phyloP scores from a whole-genome alignment of 1,140 invertebrate genomes.

The Philaenus spumarius region DNA sequence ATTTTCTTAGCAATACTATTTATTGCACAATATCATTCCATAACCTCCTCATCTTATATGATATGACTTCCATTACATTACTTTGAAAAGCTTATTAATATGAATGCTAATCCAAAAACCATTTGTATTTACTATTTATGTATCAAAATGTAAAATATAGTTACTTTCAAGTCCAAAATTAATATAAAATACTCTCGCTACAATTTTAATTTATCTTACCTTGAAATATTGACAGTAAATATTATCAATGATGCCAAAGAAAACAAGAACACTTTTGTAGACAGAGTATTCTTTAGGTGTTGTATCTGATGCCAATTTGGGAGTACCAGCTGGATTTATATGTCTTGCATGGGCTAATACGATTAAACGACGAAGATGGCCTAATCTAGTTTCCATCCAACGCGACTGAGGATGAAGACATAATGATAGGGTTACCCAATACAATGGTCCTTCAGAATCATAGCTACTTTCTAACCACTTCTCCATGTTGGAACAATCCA shows the following conservation, averaged over 20 bases:
- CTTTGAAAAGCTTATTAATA: too few species aligned
- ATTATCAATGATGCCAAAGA: conserved; percentile 72
- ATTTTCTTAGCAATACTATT: too few species aligned
- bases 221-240: conserved; percentile 71
- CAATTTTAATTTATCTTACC: conserved; percentile 39
- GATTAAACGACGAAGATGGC: conserved; percentile 70
- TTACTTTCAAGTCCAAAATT: too few species aligned
- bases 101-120: too few species aligned
- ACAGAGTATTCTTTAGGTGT: conserved; percentile 62
- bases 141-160: too few species aligned
- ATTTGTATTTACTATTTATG: too few species aligned
- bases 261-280: conserved; percentile 81
- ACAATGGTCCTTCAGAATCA: conserved; percentile 84
- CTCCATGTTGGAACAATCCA: conserved; percentile 50
- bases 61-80: too few species aligned
- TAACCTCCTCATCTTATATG: too few species aligned
- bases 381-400: conserved; percentile 60
- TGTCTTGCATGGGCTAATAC: conserved; percentile 71
- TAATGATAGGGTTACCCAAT: conserved; percentile 73
- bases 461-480: conserved; percentile 73
- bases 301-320: conserved; percentile 25
- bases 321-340: conserved; percentile 46
- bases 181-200: too few species aligned
- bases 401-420: conserved; percentile 64
- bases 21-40: too few species aligned